A percentile compares a stretch with the other conserved stretches of the same genome.
Conservation (phyloP, 1,140 invertebrate genomes). For the Microplitis demolitor region DNA sequence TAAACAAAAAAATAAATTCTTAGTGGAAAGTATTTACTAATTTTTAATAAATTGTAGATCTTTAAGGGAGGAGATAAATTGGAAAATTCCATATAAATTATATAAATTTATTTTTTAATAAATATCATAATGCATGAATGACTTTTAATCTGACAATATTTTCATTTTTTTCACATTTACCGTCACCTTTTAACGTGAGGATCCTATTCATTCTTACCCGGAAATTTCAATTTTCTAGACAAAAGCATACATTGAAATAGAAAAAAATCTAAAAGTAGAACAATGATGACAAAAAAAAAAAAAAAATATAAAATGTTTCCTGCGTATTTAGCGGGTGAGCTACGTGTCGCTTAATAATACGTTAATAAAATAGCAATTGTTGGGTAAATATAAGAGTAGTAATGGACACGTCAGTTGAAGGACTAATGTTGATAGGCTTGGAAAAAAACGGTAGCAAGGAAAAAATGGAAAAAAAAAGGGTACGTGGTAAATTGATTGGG, state of each 20-base stretch:
- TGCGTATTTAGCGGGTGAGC: neutral
- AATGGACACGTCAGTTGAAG: neutral
- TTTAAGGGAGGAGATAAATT: too few species aligned
- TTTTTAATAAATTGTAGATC: too few species aligned
- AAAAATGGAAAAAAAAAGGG: neutral
- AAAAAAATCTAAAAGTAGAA: neutral
- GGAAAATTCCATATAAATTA: neutral
- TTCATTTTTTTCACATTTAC: neutral
- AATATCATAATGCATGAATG: neutral
- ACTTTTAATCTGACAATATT: neutral
- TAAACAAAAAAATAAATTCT: neutral
- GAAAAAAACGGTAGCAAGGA: neutral
- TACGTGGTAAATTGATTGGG: constrained; percentile 48
- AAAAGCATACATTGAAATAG: neutral
- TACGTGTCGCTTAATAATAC: neutral
- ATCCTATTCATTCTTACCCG: neutral
- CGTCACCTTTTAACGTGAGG: neutral
- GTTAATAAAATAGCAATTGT: neutral
- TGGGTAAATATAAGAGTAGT: neutral
- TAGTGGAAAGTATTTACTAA: neutral
- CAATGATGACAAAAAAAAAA: neutral
- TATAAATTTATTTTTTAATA: neutral
- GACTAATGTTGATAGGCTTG: neutral
- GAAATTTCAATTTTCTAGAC: neutral
- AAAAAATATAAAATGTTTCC: neutral